phyloP scores from a whole-genome alignment of 2,797 vertebrate species.

The Thripadectes ignobilis region DNA sequence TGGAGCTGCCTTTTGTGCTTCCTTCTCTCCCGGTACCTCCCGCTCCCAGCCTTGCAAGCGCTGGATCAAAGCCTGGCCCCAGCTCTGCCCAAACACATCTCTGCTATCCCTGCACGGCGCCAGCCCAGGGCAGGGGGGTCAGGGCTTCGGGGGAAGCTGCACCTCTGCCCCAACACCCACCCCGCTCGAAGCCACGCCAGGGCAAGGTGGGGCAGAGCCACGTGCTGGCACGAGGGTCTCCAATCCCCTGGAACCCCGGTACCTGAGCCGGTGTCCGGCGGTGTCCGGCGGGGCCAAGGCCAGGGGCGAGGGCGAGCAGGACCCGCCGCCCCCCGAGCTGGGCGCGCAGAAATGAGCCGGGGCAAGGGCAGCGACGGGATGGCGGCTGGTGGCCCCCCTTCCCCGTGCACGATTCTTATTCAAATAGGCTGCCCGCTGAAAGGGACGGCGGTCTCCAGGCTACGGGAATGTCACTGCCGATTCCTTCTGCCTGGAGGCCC shows the following conservation, averaged over 20 bases:
- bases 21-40: not conserved
- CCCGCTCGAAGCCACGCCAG: not conserved
- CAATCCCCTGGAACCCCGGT: not conserved
- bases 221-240: not conserved
- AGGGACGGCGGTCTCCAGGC: conserved; percentile 81
- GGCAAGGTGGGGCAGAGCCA: not conserved
- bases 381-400: conserved; percentile 37
- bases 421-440: conserved; percentile 85
- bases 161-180: not conserved
- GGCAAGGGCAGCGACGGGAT: conserved; percentile 48
- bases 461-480: conserved; percentile 82
- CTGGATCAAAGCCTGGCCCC: conserved; percentile 29
- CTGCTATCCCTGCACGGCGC: not conserved
- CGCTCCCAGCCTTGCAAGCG: not conserved
- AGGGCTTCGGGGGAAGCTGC: accelerated
- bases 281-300: not conserved
- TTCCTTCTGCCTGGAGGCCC: conserved; percentile 77
- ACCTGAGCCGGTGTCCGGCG: conserved; percentile 46
- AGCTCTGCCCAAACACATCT: conserved; percentile 19
- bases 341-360: not conserved
- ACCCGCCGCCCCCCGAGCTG: not conserved
- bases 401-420: conserved; percentile 84
- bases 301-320: not conserved
- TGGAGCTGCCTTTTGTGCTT: conserved; percentile 42
- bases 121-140: not conserved